Evolutionary conservation across 2,888 invertebrate species (phyloP), one percentile per base, ranked within the genome.

Genomic region (Trissolcus brochymenae): DNA sequence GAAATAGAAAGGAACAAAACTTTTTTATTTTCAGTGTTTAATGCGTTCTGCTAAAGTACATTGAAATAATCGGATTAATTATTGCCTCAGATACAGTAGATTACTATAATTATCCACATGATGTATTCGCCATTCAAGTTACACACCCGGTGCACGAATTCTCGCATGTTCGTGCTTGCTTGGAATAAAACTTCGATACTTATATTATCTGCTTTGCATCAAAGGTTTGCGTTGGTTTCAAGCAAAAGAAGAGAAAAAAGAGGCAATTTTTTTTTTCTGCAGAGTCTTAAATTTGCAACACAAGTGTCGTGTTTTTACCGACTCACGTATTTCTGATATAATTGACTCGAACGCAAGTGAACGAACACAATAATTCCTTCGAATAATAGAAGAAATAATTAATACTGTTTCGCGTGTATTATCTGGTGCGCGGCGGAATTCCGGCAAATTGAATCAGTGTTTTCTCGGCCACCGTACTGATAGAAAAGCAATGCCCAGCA

Each of bases 401-500:
- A 57, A 51, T 29, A 64, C 64, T 57, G 50, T 51, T 49, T 54
- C 16, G 49, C n/a, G 2, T 21, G 43, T 53, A 59, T 59, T 65
- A 64, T 46, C 29, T 49, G 40, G 41, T 53, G 13, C 25, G 55
- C 50, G 64, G 68, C 53, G 60, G 54, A 77, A 73, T 65, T 70
- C 65, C 21, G 55, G 14, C n/a, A 68, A 73, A 68, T 67, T 29
- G 61, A 66, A 71, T 74, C 62, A 35, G 54, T 61, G 57, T 56
- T 66, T 66, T 19, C 56, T 55, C 43, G 50, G 50, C 49, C 62
- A 56, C 65, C 61, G 64, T 74, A 64, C 79, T 79, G 82, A 83
- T 83, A 82, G 81, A 81, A 82, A 82, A 79, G 81, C 82, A 82
- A 83, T 81, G 73, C 79, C 79, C 77, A 72, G 76, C 68, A 81